phyloP scores from a whole-genome alignment of 2,797 vertebrate genomes.

The Arrhamphus sclerolepis region DNA sequence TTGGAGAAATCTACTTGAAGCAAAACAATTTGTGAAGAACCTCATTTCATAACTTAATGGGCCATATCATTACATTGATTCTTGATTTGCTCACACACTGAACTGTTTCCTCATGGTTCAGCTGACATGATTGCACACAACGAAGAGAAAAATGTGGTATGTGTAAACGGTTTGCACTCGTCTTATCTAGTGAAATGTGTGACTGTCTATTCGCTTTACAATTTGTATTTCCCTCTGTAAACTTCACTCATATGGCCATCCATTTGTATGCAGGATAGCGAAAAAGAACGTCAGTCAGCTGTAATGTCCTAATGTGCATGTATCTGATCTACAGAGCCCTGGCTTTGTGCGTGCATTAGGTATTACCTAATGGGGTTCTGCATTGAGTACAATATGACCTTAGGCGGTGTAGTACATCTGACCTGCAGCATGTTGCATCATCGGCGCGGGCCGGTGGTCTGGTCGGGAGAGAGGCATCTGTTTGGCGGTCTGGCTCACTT shows the following conservation, averaged over 20 bases:
- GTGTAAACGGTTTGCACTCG: slow-evolving; percentile 67
- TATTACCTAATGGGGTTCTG: slow-evolving; percentile 19
- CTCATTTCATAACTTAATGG: slow-evolving; percentile 82
- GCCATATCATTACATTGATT: slow-evolving; percentile 83
- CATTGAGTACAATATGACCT: slow-evolving; percentile 52
- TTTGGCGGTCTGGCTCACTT: slow-evolving; percentile 66
- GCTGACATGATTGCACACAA: slow-evolving; percentile 73
- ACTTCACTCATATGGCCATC: slow-evolving; percentile 35
- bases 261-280: slow-evolving; percentile 9
- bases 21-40: slow-evolving; percentile 81
- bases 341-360: slow-evolving; percentile 17
- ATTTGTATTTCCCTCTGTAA: slow-evolving; percentile 50
- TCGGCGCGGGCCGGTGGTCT: slow-evolving; percentile 56
- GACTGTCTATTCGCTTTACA: slow-evolving; percentile 25
- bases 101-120: slow-evolving; percentile 77
- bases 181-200: slow-evolving; percentile 51
- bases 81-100: slow-evolving; percentile 78
- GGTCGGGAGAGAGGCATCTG: slow-evolving; percentile 77
- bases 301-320: slow-evolving; percentile 10
- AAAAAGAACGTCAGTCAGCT: slow-evolving; percentile 22
- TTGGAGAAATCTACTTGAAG: slow-evolving; percentile 74
- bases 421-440: slow-evolving; percentile 72
- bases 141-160: slow-evolving; percentile 67
- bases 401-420: slow-evolving; percentile 57
- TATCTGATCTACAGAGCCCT: slow-evolving; percentile 12